Evolutionary conservation across 2,888 invertebrate genomes (phyloP).

Genomic region (Diarsia dahlii): DNA sequence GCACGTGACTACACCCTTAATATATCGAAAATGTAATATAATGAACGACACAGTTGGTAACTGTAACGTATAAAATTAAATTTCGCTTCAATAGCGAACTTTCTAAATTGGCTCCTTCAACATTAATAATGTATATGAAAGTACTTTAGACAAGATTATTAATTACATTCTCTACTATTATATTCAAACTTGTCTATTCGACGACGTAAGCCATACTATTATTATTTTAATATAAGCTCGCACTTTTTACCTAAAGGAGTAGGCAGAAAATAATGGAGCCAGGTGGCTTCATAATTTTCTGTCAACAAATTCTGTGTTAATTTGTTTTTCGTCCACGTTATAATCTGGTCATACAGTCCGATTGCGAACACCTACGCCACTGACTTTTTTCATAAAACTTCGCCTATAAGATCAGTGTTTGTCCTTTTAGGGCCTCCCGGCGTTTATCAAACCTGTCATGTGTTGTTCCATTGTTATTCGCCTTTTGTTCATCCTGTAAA

Average conservation of each 20-base stretch:
- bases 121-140: slow-evolving; percentile 33
- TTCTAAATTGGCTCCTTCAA: slow-evolving; percentile 30
- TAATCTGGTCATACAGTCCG: neutral
- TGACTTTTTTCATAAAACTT: neutral
- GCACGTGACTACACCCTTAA: neutral
- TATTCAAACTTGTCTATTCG: slow-evolving; percentile 5
- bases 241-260: neutral
- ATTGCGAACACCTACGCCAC: neutral
- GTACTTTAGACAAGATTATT: slow-evolving; percentile 5
- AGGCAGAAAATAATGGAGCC: too few species aligned
- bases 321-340: neutral
- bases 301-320: too few species aligned
- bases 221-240: neutral
- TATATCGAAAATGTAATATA: neutral
- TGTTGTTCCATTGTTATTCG: neutral
- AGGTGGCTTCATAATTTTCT: too few species aligned
- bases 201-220: neutral
- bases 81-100: slow-evolving; percentile 30
- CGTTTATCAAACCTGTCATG: neutral
- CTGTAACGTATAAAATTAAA: slow-evolving; percentile 12
- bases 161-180: slow-evolving; percentile 22
- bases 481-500: neutral
- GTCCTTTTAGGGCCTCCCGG: neutral
- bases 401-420: too few species aligned
- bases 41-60: neutral